phyloP scores from a whole-genome alignment of 53 echinoderm and acorn worm genomes.

The Astropecten irregularis region DNA sequence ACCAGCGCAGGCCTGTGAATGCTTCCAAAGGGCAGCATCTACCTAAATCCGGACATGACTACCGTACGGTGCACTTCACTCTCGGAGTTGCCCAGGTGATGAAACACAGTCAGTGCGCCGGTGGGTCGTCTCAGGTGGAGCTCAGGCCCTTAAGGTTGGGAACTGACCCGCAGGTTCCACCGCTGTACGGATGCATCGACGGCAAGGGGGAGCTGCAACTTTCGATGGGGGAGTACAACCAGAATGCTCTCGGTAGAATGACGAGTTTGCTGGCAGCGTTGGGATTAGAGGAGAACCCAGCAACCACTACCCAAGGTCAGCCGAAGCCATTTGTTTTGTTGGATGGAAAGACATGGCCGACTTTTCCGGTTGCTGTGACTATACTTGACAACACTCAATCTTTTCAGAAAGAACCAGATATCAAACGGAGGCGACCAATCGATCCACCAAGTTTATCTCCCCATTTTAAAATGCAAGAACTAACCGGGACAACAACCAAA shows the following conservation, averaged over 20 bases:
- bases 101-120: neutral
- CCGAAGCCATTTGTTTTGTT: neutral
- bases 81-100: neutral
- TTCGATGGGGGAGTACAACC: constrained; percentile 41
- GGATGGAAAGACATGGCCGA: constrained; percentile 31
- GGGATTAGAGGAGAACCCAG: constrained; percentile 15
- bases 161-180: neutral
- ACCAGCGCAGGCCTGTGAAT: neutral
- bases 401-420: too few species aligned
- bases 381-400: too few species aligned
- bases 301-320: neutral
- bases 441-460: neutral
- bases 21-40: neutral
- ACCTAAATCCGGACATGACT: neutral
- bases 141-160: neutral
- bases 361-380: constrained; percentile 33
- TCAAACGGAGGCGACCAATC: too few species aligned
- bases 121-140: constrained; percentile 38
- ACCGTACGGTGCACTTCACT: constrained; percentile 8
- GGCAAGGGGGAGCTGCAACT: constrained; percentile 25
- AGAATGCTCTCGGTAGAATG: constrained; percentile 34
- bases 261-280: constrained; percentile 13
- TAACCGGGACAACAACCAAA: too few species aligned
- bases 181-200: constrained; percentile 41
- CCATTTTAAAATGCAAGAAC: neutral